Evolutionary conservation across 1,140 invertebrate genomes (phyloP).

Genomic region (Physella acuta): DNA sequence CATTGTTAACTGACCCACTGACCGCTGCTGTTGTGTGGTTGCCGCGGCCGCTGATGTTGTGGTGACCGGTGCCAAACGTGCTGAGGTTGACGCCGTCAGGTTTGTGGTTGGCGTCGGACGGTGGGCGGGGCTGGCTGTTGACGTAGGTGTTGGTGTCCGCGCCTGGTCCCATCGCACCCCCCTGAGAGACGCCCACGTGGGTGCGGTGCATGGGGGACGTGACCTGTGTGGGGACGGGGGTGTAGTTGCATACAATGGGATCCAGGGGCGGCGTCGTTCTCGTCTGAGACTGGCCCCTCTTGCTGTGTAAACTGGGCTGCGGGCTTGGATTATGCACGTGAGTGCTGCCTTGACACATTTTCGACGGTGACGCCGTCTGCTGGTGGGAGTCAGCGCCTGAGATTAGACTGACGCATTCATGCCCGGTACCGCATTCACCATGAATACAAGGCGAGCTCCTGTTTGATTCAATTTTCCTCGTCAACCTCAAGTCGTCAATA

Average conservation of each 20-base stretch:
- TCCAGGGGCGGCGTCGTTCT: constrained; percentile 12
- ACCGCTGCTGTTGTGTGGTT: neutral
- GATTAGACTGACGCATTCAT: constrained; percentile 6
- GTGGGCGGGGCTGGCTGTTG: neutral
- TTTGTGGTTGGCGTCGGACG: neutral
- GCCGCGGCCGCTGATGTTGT: neutral
- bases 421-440: neutral
- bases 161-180: neutral
- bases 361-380: neutral
- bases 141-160: constrained; percentile 6
- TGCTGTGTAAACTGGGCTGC: constrained; percentile 13
- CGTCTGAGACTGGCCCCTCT: constrained; percentile 14
- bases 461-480: constrained; percentile 29
- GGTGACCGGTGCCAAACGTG: neutral
- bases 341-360: constrained; percentile 16
- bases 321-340: constrained; percentile 20
- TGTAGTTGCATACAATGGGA: constrained; percentile 30
- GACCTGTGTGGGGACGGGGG: constrained; percentile 32
- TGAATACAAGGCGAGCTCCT: neutral
- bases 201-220: constrained; percentile 35
- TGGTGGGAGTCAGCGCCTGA: constrained; percentile 14
- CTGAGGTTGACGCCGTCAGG: neutral
- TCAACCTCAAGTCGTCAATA: constrained; percentile 30
- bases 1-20: neutral
- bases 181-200: neutral